Evolutionary conservation across 53 echinoderm and acorn worm species (phyloP).

Genomic region (Temnopleurus reevesii): DNA sequence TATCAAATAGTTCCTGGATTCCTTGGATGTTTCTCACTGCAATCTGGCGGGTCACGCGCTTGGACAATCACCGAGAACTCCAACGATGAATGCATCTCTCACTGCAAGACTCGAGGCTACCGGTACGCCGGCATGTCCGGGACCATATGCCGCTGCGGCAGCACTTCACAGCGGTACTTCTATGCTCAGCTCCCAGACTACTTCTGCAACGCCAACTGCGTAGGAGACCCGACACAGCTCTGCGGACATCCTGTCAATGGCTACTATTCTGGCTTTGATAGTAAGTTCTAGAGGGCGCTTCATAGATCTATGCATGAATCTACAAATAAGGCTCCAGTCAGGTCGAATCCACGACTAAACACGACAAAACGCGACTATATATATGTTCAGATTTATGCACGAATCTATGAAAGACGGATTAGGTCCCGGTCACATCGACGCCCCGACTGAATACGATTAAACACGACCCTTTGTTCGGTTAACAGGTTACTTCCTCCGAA

Average conservation of each 20-base stretch:
- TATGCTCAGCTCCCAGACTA: background rate
- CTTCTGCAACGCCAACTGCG: conserved; percentile 17
- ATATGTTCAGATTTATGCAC: too few relatives aligned
- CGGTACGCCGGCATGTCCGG: background rate
- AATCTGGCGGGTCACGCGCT: background rate
- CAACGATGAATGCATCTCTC: conserved; percentile 4
- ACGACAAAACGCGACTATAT: too few relatives aligned
- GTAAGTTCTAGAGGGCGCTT: background rate
- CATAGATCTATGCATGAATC: too few relatives aligned
- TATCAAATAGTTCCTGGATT: conserved; percentile 6
- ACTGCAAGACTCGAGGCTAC: background rate
- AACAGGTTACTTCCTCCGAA: too few relatives aligned
- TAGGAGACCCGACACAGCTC: background rate
- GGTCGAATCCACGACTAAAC: too few relatives aligned
- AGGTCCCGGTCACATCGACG: too few relatives aligned
- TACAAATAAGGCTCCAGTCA: too few relatives aligned
- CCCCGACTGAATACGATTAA: too few relatives aligned
- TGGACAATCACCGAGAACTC: background rate
- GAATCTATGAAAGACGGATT: too few relatives aligned
- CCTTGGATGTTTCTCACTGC: background rate
- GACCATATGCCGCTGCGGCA: background rate
- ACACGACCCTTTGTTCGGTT: too few relatives aligned
- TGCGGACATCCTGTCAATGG: background rate
- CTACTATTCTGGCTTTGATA: conserved; percentile 9
- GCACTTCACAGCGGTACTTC: background rate